Base-by-base conservation (phyloP, 2,797 vertebrate genomes). In the Linurgus olivaceus region DNA sequence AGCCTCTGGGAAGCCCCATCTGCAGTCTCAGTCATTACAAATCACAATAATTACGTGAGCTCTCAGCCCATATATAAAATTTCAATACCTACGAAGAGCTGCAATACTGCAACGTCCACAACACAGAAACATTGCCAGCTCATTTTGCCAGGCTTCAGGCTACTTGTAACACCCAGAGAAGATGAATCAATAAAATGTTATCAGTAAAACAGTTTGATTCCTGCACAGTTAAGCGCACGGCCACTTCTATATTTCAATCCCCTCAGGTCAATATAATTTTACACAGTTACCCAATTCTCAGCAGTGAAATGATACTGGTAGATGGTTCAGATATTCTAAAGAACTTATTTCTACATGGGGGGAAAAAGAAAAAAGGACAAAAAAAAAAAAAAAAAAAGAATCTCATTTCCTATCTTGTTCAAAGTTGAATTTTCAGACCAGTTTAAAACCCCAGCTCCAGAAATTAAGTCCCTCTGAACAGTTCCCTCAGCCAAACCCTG, bases 181-280 rank as follows among this genome's bases (percentile, higher is more conserved):
- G 88, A 95, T 73, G 92, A 94, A 97, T 97, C 93, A 79, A 97
- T 97, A 96, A 96, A 94, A 88, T 74, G 95, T 91, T 96, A 96
- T 97, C 96, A 96, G 97, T 95, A 92, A 86, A 96, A 97, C 94
- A 91, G 96, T 96, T 92, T 95, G 97, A 97, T 95, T 97, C 95
- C 94, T 79, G 95, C 88, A 94, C 96, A 79, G 89, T 95, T 96
- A 97, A 96, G 97, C 66, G 9, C 86, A 71, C 3, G 68, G 90
- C 95, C 83, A 82, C 94, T 91, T 96, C 95, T 86, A 45, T 92
- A 90, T 95, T 96, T 96, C 91, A 88, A 65, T 96, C 93, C 95
- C 96, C 92, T 76, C 83, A 57, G 95, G 94, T 96, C 96, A 96
- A 82, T 93, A 94, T 83, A 78, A 96, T 96, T 96, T 97, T 93